Base-by-base conservation (phyloP, 1,140 invertebrate genomes). In the Nylanderia fulva region DNA sequence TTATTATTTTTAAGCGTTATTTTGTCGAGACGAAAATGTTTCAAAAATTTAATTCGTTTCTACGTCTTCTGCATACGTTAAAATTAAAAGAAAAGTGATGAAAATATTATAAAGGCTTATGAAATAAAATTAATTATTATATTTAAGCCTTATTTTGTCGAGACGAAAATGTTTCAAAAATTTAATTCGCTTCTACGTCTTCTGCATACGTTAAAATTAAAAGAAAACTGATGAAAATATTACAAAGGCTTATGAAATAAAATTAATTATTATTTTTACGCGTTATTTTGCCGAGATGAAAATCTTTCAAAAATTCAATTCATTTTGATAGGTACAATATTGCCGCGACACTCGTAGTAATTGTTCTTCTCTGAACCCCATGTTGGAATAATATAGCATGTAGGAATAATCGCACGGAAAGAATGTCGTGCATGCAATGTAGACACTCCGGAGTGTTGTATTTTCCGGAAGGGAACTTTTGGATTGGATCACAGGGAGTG, bases 381-480 rank as follows among this genome's bases (percentile, higher is more conserved):
- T 29, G 29, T 79, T 21, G 42, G 2, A 18, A 13, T 18, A 39
- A 21, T 69, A n/a, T n/a, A n/a, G n/a, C 39, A 52, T 29, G 29
- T 79, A 21, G 42, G 2, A 18, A 13, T 18, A 39, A 21, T 69
- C n/a, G n/a, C n/a, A n/a, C n/a, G n/a, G n/a, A 21, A 15, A 36
- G 68, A 33, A 48, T 75, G 39, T 52, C 39, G 56, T 39, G 33
- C 36, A 56, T 60, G n/a, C 21, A 61, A 33, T n/a, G 45, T 45
- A 5, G 0, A 8, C 18, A 64, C 64, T 36, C 54, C 21, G 9
- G 18, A 54, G 52, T 69, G 69, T 83, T 85, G 68, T 86, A 88
- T 88, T 88, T 88, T 86, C 60, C 77, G 68, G 33, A 21, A 58
- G n/a, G n/a, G 72, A 89, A 89, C 60, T 89, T 89, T 84, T 54